Evolutionary conservation across 53 echinoderm and acorn worm species (phyloP).

Genomic region (Apostichopus leukothele): DNA sequence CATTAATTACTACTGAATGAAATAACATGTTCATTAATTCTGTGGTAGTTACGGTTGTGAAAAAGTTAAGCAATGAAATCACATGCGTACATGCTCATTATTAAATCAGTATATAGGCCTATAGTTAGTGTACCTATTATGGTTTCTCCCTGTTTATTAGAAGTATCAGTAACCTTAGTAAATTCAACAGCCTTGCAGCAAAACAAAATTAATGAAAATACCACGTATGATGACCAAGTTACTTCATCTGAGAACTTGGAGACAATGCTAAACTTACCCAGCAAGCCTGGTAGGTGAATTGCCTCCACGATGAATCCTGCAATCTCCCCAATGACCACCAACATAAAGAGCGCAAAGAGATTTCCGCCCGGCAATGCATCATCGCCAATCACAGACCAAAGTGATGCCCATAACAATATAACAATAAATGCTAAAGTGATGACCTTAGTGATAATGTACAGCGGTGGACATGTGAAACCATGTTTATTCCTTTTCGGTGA

Average conservation of each 20-base stretch:
- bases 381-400: conserved; percentile 85
- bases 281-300: conserved; percentile 74
- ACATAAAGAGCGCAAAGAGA: conserved; percentile 83
- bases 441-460: conserved; percentile 62
- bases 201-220: too few species aligned
- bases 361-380: conserved; percentile 90
- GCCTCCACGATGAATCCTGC: conserved; percentile 76
- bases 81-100: too few species aligned
- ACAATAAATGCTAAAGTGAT: conserved; percentile 60
- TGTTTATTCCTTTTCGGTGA: neutral
- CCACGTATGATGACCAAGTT: too few species aligned
- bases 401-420: conserved; percentile 72
- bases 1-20: too few species aligned
- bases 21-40: too few species aligned
- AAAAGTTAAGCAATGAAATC: too few species aligned
- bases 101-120: too few species aligned
- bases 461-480: conserved; percentile 60
- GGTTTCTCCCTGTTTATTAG: too few species aligned
- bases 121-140: too few species aligned
- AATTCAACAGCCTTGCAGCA: too few species aligned
- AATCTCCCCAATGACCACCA: conserved; percentile 69
- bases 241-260: neutral
- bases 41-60: too few species aligned
- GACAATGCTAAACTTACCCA: conserved; percentile 60
- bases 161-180: too few species aligned